A percentile compares a stretch with the other conserved stretches of the same genome.
phyloP scores from a whole-genome alignment of 2,888 invertebrate species.

The Drosophila emarginata region DNA sequence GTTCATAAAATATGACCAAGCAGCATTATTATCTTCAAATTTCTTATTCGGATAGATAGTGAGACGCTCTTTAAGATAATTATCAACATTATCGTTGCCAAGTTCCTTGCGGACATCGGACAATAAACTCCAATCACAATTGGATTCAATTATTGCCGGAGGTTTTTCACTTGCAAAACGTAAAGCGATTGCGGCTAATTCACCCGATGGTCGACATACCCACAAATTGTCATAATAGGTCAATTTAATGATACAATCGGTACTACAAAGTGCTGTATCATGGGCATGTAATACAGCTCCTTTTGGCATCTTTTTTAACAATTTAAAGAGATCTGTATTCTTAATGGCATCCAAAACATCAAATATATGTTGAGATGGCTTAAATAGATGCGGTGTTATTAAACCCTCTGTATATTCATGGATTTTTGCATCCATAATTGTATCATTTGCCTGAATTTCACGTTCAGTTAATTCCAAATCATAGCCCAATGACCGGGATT shows the following conservation, averaged over 20 bases:
- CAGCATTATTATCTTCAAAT: conserved; percentile 84
- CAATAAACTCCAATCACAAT: conserved; percentile 72
- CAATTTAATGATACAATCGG: conserved; percentile 86
- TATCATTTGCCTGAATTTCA: conserved; percentile 84
- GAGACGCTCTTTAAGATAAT: conserved; percentile 83
- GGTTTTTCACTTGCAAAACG: conserved; percentile 66
- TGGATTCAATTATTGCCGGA: background rate
- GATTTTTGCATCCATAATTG: conserved; percentile 85
- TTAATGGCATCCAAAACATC: conserved; percentile 85
- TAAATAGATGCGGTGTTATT: conserved; percentile 84
- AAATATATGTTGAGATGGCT: conserved; percentile 87
- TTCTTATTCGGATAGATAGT: conserved; percentile 84
- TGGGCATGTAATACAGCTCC: conserved; percentile 89
- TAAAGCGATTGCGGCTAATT: conserved; percentile 47
- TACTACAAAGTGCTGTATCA: conserved; percentile 86
- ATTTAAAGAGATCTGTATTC: conserved; percentile 86
- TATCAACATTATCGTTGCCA: conserved; percentile 83
- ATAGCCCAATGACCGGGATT: conserved; percentile 83
- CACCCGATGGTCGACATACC: conserved; percentile 79
- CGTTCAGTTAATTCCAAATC: conserved; percentile 83
- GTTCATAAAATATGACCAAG: conserved; percentile 85
- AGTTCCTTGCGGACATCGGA: conserved; percentile 57
- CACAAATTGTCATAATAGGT: conserved; percentile 85
- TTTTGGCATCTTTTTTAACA: conserved; percentile 86
- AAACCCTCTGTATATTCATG: conserved; percentile 84